Evolutionary conservation across 2,888 invertebrate species (phyloP).

Genomic region (Ligdia adustata): DNA sequence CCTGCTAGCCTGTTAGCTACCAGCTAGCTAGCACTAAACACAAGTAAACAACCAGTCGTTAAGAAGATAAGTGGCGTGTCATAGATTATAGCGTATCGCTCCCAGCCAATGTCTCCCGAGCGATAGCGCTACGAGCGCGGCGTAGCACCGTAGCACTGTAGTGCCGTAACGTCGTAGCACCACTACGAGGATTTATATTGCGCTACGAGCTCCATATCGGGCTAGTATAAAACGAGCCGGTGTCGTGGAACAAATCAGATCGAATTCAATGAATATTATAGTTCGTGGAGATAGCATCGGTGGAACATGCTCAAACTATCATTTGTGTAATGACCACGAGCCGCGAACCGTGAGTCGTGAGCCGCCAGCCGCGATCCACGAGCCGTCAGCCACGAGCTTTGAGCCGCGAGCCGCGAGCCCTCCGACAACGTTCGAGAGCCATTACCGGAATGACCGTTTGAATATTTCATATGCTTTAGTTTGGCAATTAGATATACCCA

Average conservation of each 20-base stretch:
- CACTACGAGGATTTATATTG: constrained; percentile 7
- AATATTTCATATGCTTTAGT: constrained; percentile 40
- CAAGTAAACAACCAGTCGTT: neutral
- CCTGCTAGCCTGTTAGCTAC: too few relatives aligned
- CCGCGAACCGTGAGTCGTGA: neutral
- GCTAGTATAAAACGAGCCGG: neutral
- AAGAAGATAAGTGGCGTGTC: constrained; percentile 8
- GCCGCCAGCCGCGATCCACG: neutral
- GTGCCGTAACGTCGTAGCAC: constrained; percentile 9
- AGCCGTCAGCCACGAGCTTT: neutral
- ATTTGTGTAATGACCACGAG: constrained; percentile 18
- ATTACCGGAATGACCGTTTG: constrained; percentile 34
- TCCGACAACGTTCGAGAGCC: constrained; percentile 26
- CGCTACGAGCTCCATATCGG: constrained; percentile 13
- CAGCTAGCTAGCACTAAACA: too few relatives aligned
- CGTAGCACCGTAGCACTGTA: constrained; percentile 10
- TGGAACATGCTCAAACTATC: constrained; percentile 18
- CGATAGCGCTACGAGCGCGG: constrained; percentile 4
- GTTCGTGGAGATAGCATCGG: constrained; percentile 16
- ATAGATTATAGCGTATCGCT: constrained; percentile 4
- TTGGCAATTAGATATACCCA: constrained; percentile 38
- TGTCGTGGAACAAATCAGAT: constrained; percentile 11
- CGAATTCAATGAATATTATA: constrained; percentile 13
- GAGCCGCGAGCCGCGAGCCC: too few relatives aligned
- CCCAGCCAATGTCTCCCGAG: constrained; percentile 3